Evolutionary conservation across 2,888 invertebrate species (phyloP).

Genomic region (Xestobium rufovillosum): DNA sequence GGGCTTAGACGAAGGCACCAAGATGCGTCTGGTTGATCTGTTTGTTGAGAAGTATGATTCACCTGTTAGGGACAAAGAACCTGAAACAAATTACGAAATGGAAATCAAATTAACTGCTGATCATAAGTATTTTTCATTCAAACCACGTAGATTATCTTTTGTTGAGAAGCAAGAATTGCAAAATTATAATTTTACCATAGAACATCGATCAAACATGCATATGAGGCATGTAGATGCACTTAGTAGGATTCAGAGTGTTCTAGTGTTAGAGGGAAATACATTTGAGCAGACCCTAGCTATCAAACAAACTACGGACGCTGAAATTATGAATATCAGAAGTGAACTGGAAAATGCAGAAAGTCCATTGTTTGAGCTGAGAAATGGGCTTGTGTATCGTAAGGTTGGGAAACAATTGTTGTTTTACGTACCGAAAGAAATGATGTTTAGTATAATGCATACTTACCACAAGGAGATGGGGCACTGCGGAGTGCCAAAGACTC

Average conservation of each 20-base stretch:
- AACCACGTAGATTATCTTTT: too few relatives aligned
- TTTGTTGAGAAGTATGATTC: too few relatives aligned
- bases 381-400: conserved; percentile 13
- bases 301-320: conserved; percentile 17
- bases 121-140: too few relatives aligned
- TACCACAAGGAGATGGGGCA: conserved; percentile 30
- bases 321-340: conserved; percentile 17
- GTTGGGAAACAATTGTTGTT: conserved; percentile 10
- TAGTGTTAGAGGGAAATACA: conserved; percentile 17
- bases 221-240: conserved; percentile 30
- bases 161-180: too few relatives aligned
- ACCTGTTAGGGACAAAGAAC: too few relatives aligned
- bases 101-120: too few relatives aligned
- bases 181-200: conserved; percentile 22
- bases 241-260: conserved; percentile 17
- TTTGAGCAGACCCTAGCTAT: conserved; percentile 17
- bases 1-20: too few relatives aligned
- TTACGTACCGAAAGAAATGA: conserved; percentile 15
- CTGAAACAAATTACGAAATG: too few relatives aligned
- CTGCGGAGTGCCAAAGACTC: conserved; percentile 27
- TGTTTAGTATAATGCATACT: conserved; percentile 22
- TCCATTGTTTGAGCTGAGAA: conserved; percentile 11
- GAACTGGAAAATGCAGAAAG: conserved; percentile 16
- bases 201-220: conserved; percentile 22
- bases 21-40: too few relatives aligned